Conservation (phyloP, 2,113 vertebrate genomes). For the Poecilia latipinna region DNA sequence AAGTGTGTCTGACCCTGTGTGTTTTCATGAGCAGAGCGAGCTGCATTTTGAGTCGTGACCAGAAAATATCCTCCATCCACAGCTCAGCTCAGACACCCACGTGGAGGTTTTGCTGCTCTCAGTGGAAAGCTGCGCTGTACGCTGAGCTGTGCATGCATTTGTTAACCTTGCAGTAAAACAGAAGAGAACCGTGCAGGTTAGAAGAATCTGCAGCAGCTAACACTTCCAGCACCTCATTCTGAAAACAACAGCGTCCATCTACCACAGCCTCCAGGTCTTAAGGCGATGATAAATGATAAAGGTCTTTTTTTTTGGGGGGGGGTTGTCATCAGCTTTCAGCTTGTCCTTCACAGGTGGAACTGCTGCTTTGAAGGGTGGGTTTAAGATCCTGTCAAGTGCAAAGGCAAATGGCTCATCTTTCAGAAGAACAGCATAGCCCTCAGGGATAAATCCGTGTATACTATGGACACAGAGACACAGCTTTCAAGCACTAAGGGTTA, state of each 20-base stretch:
- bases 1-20: neutral
- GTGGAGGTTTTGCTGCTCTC: slow-evolving; percentile 29
- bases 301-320: slow-evolving; percentile 3
- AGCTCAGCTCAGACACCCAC: slow-evolving; percentile 61
- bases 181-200: neutral
- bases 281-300: slow-evolving; percentile 5
- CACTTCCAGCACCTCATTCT: slow-evolving; percentile 12
- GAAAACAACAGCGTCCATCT: slow-evolving; percentile 11
- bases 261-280: slow-evolving; percentile 3
- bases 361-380: slow-evolving; percentile 10
- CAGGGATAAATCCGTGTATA: neutral
- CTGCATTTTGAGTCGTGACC: slow-evolving; percentile 65
- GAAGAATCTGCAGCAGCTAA: neutral
- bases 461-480: slow-evolving; percentile 4
- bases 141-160: slow-evolving; percentile 14
- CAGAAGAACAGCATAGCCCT: neutral
- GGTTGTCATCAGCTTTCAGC: slow-evolving; percentile 14
- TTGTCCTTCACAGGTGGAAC: slow-evolving; percentile 27
- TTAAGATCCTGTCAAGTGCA: slow-evolving; percentile 12
- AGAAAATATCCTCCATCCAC: slow-evolving; percentile 44
- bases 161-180: slow-evolving; percentile 1
- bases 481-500: slow-evolving; percentile 16
- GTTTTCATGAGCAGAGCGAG: slow-evolving; percentile 14
- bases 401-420: slow-evolving; percentile 15
- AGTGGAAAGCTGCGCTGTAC: slow-evolving; percentile 23